Conservation (phyloP, 2,113 vertebrate genomes). For the Dasyprocta punctata region DNA sequence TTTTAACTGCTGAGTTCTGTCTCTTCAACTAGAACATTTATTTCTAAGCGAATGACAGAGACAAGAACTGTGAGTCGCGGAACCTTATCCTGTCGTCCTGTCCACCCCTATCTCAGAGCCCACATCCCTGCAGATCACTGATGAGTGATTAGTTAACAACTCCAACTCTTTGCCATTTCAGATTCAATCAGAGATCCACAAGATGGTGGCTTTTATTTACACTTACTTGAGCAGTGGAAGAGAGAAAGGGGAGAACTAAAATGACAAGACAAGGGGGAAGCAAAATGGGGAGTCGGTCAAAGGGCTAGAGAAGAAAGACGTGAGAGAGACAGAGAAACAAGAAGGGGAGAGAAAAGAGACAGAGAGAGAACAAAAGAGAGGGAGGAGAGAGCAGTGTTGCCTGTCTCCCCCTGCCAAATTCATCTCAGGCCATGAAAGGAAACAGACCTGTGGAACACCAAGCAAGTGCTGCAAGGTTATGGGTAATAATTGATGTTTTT, state of each 20-base stretch:
- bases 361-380: neutral
- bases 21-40: neutral
- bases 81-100: rapidly evolving
- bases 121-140: neutral
- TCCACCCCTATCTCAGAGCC: neutral
- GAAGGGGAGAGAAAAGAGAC: neutral
- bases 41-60: neutral
- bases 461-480: constrained; percentile 60
- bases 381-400: neutral
- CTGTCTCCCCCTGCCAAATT: neutral
- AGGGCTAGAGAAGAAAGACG: neutral
- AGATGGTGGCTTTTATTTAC: neutral
- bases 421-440: constrained; percentile 11
- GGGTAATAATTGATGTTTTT: constrained; percentile 80
- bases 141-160: neutral
- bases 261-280: neutral
- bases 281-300: neutral
- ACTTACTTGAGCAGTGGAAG: neutral
- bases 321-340: neutral
- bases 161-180: neutral
- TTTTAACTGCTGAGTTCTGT: neutral
- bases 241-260: neutral
- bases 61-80: neutral
- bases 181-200: neutral
- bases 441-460: constrained; percentile 61